Conservation (phyloP, 2,888 invertebrate genomes). For the Yponomeuta sedellus region DNA sequence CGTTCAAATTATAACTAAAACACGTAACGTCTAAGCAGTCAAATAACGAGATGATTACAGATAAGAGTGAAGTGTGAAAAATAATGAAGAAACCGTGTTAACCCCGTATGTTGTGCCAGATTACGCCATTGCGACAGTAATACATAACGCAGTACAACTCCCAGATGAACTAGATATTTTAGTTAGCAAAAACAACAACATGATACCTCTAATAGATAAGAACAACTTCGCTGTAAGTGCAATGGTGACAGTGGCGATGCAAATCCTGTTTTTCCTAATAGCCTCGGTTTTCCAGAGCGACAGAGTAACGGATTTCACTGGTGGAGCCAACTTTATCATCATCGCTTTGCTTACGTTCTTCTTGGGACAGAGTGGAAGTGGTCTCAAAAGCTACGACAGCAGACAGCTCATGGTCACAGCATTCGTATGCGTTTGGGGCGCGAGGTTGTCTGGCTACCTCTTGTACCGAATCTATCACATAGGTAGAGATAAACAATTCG, state of each 20-base stretch:
- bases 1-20: background rate
- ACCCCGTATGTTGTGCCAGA: conserved; percentile 30
- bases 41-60: background rate
- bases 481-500: conserved; percentile 93
- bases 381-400: conserved; percentile 86
- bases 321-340: conserved; percentile 94
- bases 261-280: conserved; percentile 90
- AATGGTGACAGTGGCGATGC: conserved; percentile 89
- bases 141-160: conserved; percentile 32
- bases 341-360: conserved; percentile 91
- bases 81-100: conserved; percentile 16
- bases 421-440: conserved; percentile 92
- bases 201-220: conserved; percentile 86
- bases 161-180: conserved; percentile 38
- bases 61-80: background rate
- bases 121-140: conserved; percentile 52
- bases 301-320: conserved; percentile 94
- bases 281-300: conserved; percentile 92
- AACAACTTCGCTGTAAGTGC: conserved; percentile 92
- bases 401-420: conserved; percentile 94
- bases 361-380: conserved; percentile 85
- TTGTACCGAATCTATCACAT: conserved; percentile 94
- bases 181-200: conserved; percentile 52
- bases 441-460: conserved; percentile 89
- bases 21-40: background rate